Conservation (phyloP, 2,888 invertebrate genomes). For the Papilio demoleus region DNA sequence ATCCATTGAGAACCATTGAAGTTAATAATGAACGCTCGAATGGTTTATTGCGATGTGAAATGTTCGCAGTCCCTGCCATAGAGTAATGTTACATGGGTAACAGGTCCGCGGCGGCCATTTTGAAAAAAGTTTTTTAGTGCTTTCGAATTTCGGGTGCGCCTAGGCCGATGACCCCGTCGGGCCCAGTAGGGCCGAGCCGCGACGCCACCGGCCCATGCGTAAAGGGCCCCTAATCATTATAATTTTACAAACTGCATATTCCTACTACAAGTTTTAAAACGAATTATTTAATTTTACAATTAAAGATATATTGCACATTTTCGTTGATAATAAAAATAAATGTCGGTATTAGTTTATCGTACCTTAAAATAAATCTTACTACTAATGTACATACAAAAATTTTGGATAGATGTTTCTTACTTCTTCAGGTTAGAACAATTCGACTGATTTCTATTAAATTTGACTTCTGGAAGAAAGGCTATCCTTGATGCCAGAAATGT, state of each 20-base stretch:
- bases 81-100: slow-evolving; percentile 82
- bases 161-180: slow-evolving; percentile 78
- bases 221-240: slow-evolving; percentile 49
- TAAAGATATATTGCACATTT: no score
- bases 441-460: no score
- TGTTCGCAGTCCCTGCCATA: slow-evolving; percentile 74
- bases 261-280: slow-evolving; percentile 35
- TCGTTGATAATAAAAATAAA: background rate
- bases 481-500: no score
- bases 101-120: slow-evolving; percentile 78
- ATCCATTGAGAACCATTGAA: slow-evolving; percentile 14
- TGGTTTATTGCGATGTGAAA: slow-evolving; percentile 46
- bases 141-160: slow-evolving; percentile 81
- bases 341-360: no score
- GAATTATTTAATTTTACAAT: slow-evolving; percentile 1
- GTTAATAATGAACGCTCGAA: slow-evolving; percentile 22
- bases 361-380: no score
- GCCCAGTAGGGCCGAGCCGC: slow-evolving; percentile 50
- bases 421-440: no score
- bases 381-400: no score
- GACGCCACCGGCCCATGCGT: slow-evolving; percentile 42
- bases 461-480: no score
- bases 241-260: slow-evolving; percentile 36
- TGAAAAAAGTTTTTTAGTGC: slow-evolving; percentile 79
- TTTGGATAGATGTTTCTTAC: no score